phyloP scores from a whole-genome alignment of 2,888 invertebrate species.

The Stenolophus ochropezus region DNA sequence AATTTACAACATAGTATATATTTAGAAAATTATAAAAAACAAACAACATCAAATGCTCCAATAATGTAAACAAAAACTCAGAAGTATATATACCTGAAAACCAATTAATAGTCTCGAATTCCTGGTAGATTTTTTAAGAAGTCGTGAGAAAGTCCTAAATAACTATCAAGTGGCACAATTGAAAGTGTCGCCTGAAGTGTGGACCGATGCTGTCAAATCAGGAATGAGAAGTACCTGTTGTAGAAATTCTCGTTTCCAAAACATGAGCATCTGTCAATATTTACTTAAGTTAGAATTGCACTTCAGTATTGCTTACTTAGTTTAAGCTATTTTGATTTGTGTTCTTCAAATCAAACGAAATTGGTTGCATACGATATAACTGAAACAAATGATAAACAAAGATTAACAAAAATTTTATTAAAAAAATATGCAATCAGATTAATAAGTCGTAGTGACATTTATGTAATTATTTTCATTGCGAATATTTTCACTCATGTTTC shows the following conservation, averaged over 20 bases:
- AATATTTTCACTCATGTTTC: too few relatives aligned
- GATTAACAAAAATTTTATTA: too few relatives aligned
- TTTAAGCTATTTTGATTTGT: slow-evolving; percentile 63
- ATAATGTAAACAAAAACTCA: too few relatives aligned
- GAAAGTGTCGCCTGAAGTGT: slow-evolving; percentile 50
- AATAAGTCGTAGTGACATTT: too few relatives aligned
- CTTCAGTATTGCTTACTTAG: slow-evolving; percentile 66
- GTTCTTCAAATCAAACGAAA: too few relatives aligned
- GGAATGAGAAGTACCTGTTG: slow-evolving; percentile 56
- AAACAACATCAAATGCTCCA: too few relatives aligned
- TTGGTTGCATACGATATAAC: too few relatives aligned
- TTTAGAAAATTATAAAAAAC: too few relatives aligned
- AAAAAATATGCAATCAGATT: too few relatives aligned
- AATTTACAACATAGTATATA: too few relatives aligned
- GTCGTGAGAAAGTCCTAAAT: slow-evolving; percentile 38
- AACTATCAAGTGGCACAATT: slow-evolving; percentile 43
- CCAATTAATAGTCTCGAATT: neutral
- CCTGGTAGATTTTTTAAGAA: neutral
- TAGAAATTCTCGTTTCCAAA: slow-evolving; percentile 54
- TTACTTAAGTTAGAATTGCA: slow-evolving; percentile 66
- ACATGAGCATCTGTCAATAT: slow-evolving; percentile 63
- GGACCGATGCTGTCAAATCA: slow-evolving; percentile 48
- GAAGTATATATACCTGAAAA: too few relatives aligned
- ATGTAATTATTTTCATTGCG: too few relatives aligned
- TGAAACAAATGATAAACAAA: neutral